Evolutionary conservation across 2,888 invertebrate genomes (phyloP).

Genomic region (Luffia ferchaultella): DNA sequence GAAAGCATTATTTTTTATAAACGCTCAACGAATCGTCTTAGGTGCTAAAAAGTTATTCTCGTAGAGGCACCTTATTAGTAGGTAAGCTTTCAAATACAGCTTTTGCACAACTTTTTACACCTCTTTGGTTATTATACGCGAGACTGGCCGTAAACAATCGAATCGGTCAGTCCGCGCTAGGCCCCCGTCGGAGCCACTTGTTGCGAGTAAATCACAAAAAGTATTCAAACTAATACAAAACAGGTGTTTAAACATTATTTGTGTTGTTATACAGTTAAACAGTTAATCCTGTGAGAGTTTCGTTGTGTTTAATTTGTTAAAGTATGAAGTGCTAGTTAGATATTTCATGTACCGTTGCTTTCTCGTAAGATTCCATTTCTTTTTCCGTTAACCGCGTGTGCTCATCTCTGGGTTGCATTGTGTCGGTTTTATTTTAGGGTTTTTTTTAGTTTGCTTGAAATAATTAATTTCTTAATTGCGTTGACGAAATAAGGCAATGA

Average conservation of each 20-base stretch:
- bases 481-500: too few relatives aligned
- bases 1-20: too few relatives aligned
- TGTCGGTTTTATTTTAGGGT: slow-evolving; percentile 23
- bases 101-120: neutral
- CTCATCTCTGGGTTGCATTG: slow-evolving; percentile 26
- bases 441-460: neutral
- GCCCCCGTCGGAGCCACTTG: slow-evolving; percentile 43
- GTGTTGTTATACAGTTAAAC: too few relatives aligned
- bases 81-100: neutral
- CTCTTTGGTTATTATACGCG: slow-evolving; percentile 37
- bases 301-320: neutral
- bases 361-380: slow-evolving; percentile 22
- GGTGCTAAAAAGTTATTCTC: neutral
- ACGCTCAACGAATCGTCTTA: too few relatives aligned
- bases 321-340: neutral
- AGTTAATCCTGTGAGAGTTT: neutral
- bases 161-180: slow-evolving; percentile 49
- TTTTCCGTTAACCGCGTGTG: slow-evolving; percentile 38
- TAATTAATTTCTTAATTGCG: too few relatives aligned
- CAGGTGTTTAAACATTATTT: too few relatives aligned
- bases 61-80: slow-evolving; percentile 1
- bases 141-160: slow-evolving; percentile 52
- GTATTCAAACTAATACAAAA: too few relatives aligned
- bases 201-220: too few relatives aligned
- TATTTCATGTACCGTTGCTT: slow-evolving; percentile 29